Evolutionary conservation across 2,797 vertebrate genomes (phyloP).

Genomic region (Darevskia nairensis): DNA sequence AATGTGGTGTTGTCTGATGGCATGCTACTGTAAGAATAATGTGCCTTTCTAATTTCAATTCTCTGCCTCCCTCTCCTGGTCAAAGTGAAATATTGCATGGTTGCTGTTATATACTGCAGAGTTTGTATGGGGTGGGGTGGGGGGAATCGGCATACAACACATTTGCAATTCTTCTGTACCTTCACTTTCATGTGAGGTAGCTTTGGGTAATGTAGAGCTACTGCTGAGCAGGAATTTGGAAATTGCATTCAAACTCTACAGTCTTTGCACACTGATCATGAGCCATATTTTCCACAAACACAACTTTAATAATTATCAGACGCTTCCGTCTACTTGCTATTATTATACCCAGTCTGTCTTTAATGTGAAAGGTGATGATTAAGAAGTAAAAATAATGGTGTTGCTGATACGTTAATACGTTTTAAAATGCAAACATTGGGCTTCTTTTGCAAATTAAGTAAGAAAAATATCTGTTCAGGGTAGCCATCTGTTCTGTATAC

Average conservation of each 20-base stretch:
- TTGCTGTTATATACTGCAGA: neutral
- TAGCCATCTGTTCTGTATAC: no score
- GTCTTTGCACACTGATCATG: neutral
- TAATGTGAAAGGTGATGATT: neutral
- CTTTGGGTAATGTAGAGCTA: neutral
- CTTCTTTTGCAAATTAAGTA: neutral
- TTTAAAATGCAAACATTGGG: neutral
- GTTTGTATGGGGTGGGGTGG: no score
- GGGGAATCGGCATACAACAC: neutral
- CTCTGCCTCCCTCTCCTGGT: constrained; percentile 78
- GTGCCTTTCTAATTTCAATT: constrained; percentile 52
- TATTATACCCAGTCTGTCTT: neutral
- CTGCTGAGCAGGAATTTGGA: neutral
- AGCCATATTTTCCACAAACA: neutral
- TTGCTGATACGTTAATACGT: neutral
- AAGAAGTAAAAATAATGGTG: neutral
- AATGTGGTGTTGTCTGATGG: neutral
- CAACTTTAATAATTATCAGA: neutral
- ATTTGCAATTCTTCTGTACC: neutral
- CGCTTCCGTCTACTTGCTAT: neutral
- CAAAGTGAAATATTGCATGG: neutral
- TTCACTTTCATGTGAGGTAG: neutral
- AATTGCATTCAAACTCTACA: neutral
- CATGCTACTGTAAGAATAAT: neutral
- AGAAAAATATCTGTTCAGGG: neutral